Base-by-base conservation (phyloP, 2,113 vertebrate genomes). In the Neolamprologus caudopunctatus region DNA sequence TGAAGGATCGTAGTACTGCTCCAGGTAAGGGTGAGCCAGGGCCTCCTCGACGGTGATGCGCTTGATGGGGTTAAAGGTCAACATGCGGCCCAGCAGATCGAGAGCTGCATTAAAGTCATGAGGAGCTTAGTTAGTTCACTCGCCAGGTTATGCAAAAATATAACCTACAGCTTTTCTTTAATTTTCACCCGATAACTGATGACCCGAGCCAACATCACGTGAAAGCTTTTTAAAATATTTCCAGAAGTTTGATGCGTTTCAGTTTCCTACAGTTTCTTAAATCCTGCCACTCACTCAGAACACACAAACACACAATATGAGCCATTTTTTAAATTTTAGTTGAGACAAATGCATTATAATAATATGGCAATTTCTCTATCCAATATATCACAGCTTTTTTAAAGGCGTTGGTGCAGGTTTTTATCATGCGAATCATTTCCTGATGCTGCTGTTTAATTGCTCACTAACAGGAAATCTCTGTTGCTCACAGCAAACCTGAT, bases 1-100 rank as follows among this genome's bases (percentile, higher is more conserved):
- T 13, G 97, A 96, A 14, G 97, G 97, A 73, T 98, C 97, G 3
- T 98, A 98, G 97, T 98, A 98, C 97, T 98, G 97, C 89, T 98
- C 97, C 96, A 98, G 94, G 93, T 98, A 98, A 81, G 97, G 96
- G 85, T 98, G 97, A 78, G 97, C 97, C 95, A 98, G 93, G 0
- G 97, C 97, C 85, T 98, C 97, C 86, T 98, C 97, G 58, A 98
- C 97, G 2, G 96, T 98, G 95, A 98, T 98, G 89, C 97, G 97
- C 89, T 97, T 98, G 92, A 96, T 97, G 86, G 97, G 97, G 95
- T 98, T 98, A 91, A 98, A 98, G 92, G 97, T 98, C 94, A 98
- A 94, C 97, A 98, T 98, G 91, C 97, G 96, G 85, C 97, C 97
- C 92, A 98, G 94, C 89, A 98, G 95, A 93, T 98, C 97, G 90